A percentile compares a stretch with the other conserved stretches of the same genome.
Evolutionary conservation across 2,113 vertebrate species (phyloP).

Genomic region (Apodemus sylvaticus): DNA sequence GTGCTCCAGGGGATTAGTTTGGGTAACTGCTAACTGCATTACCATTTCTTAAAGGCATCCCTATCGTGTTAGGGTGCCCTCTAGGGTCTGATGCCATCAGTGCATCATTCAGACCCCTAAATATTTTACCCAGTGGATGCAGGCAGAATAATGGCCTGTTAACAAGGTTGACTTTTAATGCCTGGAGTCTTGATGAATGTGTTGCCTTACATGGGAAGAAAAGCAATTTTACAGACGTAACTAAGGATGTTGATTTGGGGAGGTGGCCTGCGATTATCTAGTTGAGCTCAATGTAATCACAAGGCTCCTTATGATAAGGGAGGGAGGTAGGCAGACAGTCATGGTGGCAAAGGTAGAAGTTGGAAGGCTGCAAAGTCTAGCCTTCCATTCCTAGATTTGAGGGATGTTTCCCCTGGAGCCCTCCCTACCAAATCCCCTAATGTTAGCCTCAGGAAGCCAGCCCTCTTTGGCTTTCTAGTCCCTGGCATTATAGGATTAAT

Average conservation of each 20-base stretch:
- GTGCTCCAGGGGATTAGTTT: background rate
- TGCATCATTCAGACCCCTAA: background rate
- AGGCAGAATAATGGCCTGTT: background rate
- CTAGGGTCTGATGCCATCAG: background rate
- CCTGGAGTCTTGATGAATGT: background rate
- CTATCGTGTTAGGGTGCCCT: fast-evolving
- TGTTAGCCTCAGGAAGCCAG: background rate
- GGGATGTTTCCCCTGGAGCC: background rate
- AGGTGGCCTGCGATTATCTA: background rate
- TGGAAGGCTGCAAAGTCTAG: background rate
- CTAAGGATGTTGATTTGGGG: background rate
- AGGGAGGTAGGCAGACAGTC: background rate
- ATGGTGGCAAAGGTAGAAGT: background rate
- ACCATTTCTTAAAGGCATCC: background rate
- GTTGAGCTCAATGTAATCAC: background rate
- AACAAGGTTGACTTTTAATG: background rate
- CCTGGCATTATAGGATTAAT: background rate
- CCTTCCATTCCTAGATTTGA: background rate
- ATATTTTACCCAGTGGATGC: background rate
- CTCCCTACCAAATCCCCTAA: background rate
- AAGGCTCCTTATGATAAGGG: background rate
- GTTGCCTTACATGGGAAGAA: background rate
- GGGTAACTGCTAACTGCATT: background rate
- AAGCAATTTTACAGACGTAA: background rate
- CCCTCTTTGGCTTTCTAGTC: background rate